Conservation (phyloP, 2,797 vertebrate genomes). For the Leucoraja ocellata region DNA sequence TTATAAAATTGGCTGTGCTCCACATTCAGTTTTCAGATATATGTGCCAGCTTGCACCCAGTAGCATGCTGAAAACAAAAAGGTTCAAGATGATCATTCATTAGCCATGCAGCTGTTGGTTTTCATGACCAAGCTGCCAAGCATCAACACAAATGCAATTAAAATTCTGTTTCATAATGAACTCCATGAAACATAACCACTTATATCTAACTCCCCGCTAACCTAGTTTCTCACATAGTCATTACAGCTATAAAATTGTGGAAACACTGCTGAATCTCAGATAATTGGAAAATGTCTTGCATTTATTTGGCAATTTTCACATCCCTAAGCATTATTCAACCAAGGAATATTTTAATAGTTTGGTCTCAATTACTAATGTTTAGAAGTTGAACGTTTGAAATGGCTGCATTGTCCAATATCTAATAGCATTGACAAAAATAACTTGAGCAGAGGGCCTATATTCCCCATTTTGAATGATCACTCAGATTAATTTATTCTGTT, state of each 20-base stretch:
- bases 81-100: conserved; percentile 15
- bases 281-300: neutral
- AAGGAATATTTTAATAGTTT: no score
- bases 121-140: conserved; percentile 14
- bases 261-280: neutral
- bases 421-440: no score
- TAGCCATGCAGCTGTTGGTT: conserved; percentile 16
- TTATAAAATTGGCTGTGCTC: neutral
- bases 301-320: no score
- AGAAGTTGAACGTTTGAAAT: neutral
- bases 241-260: neutral
- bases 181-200: neutral
- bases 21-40: conserved; percentile 22
- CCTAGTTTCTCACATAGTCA: neutral
- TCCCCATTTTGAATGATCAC: neutral
- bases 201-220: neutral
- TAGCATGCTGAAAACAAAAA: neutral
- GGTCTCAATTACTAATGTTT: neutral
- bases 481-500: neutral
- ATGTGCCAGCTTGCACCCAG: neutral
- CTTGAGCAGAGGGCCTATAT: no score
- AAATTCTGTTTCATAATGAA: neutral
- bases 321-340: no score
- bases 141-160: conserved; percentile 22
- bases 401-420: neutral